Evolutionary conservation across 2,888 invertebrate species (phyloP).

Genomic region (Byasa hedistus): DNA sequence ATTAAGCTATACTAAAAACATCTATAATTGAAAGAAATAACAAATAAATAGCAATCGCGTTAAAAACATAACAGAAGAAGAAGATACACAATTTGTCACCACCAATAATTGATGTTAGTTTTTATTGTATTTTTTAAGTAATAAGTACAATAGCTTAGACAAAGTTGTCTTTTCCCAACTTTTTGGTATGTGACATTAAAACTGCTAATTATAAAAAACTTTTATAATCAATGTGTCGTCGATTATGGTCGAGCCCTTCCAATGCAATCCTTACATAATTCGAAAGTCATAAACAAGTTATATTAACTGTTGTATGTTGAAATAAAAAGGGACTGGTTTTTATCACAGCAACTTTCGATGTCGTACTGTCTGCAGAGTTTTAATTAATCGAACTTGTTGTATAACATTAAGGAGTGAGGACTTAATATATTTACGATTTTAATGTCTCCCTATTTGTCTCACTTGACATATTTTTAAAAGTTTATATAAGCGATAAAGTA

Average conservation of each 20-base stretch:
- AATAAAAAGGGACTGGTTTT: conserved; percentile 20
- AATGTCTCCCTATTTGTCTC: background rate
- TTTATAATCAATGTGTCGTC: background rate
- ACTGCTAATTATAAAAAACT: background rate
- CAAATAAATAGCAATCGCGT: too few species aligned
- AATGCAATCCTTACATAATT: conserved; percentile 19
- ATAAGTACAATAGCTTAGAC: too few species aligned
- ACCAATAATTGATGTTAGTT: too few species aligned
- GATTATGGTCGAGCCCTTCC: background rate
- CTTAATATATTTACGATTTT: background rate
- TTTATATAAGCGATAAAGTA: background rate
- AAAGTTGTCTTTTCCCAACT: too few species aligned
- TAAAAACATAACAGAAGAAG: too few species aligned
- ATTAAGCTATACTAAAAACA: too few species aligned
- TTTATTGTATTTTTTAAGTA: too few species aligned
- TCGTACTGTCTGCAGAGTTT: conserved; percentile 6
- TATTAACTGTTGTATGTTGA: conserved; percentile 22
- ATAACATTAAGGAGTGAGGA: background rate
- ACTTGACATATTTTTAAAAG: background rate
- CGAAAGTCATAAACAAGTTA: conserved; percentile 21
- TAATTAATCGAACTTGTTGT: conserved; percentile 1
- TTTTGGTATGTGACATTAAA: background rate
- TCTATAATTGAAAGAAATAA: too few species aligned
- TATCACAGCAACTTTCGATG: conserved; percentile 23
- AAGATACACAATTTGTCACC: too few species aligned